Conservation (phyloP, 2,888 invertebrate genomes). For the Stenolophus ochropezus region DNA sequence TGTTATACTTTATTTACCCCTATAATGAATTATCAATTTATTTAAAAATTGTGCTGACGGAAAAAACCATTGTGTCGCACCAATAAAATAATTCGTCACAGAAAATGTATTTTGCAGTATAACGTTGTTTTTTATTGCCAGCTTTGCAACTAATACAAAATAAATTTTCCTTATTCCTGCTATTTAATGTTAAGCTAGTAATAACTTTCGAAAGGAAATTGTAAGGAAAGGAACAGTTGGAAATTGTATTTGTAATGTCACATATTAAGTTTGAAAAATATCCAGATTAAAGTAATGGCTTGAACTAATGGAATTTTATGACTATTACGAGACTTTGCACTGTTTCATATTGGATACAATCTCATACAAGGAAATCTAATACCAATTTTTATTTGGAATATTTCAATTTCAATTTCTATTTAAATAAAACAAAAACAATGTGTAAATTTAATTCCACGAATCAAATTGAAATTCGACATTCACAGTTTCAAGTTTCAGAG, state of each 20-base stretch:
- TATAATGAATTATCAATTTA: too few species aligned
- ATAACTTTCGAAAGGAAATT: too few species aligned
- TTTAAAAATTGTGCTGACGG: too few species aligned
- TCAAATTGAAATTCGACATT: conserved; percentile 9
- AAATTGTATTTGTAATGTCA: conserved; percentile 35
- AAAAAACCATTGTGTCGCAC: too few species aligned
- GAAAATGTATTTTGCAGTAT: too few species aligned
- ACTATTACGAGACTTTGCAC: conserved; percentile 32
- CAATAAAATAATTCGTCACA: too few species aligned
- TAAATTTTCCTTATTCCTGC: too few species aligned
- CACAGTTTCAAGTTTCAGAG: background rate
- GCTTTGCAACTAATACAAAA: too few species aligned
- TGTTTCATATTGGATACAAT: conserved; percentile 28
- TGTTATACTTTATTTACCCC: too few species aligned
- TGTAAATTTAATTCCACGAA: background rate
- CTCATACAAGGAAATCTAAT: conserved; percentile 22
- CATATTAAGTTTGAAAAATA: conserved; percentile 30
- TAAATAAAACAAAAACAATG: conserved; percentile 11
- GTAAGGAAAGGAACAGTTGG: background rate
- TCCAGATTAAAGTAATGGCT: conserved; percentile 25
- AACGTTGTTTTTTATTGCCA: too few species aligned
- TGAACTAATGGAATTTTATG: conserved; percentile 30
- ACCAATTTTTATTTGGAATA: too few species aligned
- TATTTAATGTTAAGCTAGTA: too few species aligned
- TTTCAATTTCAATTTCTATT: conserved; percentile 4